Evolutionary conservation across 2,797 vertebrate species (phyloP).

Genomic region (Aplochiton taeniatus): DNA sequence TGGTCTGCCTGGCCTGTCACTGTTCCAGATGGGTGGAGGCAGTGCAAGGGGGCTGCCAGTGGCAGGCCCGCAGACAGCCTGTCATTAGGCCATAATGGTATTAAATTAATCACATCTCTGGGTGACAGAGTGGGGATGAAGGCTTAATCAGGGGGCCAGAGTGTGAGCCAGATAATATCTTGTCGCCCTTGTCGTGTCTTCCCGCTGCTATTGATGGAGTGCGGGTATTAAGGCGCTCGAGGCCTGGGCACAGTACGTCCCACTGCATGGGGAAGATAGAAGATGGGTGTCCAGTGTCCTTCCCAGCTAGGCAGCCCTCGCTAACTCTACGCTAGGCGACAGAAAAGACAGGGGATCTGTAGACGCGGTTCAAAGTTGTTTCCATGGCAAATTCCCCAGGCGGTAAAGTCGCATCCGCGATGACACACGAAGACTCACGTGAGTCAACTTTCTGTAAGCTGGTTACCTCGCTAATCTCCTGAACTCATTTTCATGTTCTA

Average conservation of each 20-base stretch:
- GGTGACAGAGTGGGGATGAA: slow-evolving; percentile 83
- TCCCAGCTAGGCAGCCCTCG: slow-evolving; percentile 6
- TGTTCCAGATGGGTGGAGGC: slow-evolving; percentile 39
- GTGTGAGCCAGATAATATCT: slow-evolving; percentile 85
- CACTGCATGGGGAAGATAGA: slow-evolving; percentile 56
- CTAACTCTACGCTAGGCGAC: slow-evolving; percentile 22
- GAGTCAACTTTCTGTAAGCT: neutral
- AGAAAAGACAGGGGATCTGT: slow-evolving; percentile 15
- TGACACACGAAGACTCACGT: neutral
- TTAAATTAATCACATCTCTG: slow-evolving; percentile 85
- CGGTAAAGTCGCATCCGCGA: too few relatives aligned
- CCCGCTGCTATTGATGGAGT: slow-evolving; percentile 80
- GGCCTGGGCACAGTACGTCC: slow-evolving; percentile 65
- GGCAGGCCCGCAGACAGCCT: slow-evolving; percentile 78
- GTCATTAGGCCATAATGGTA: slow-evolving; percentile 85
- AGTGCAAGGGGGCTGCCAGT: slow-evolving; percentile 51
- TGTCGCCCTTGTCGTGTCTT: slow-evolving; percentile 84
- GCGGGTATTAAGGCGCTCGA: slow-evolving; percentile 76
- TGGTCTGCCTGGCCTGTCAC: slow-evolving; percentile 36
- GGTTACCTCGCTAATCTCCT: slow-evolving; percentile 1
- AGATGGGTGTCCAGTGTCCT: slow-evolving; percentile 35
- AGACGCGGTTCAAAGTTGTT: slow-evolving; percentile 11
- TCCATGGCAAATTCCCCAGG: too few relatives aligned
- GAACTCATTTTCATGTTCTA: slow-evolving; percentile 32
- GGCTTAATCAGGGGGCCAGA: slow-evolving; percentile 82